Percentiles rank a stretch among this genome's conserved stretches.
These are phyloP conservation scores for Masticophis lateralis DNA, from an alignment of 2,797 vertebrate species.

Conservation along the genomic window DNA sequence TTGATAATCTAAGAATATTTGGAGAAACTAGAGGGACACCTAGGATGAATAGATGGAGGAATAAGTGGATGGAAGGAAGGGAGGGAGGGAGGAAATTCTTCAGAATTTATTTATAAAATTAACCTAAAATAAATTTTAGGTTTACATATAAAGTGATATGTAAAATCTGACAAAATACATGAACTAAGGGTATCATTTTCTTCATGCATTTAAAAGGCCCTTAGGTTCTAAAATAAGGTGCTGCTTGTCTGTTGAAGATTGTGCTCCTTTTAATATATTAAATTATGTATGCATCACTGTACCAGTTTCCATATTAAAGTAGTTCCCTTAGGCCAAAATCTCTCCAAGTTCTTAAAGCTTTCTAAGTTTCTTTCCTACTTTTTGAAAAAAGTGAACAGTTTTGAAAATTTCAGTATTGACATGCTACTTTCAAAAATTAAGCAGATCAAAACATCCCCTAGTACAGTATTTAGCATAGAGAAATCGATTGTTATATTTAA, in stretches of 20 bases:
- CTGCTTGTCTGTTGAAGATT: slow-evolving; percentile 35
- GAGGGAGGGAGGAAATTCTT: neutral
- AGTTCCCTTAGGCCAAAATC: slow-evolving; percentile 49
- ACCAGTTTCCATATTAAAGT: slow-evolving; percentile 53
- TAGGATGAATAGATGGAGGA: neutral
- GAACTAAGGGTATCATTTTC: slow-evolving; percentile 43
- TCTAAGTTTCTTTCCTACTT: slow-evolving; percentile 39
- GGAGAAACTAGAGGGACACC: neutral
- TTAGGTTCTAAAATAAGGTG: slow-evolving; percentile 36
- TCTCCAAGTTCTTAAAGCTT: slow-evolving; percentile 49
- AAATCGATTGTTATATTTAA: neutral
- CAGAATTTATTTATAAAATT: slow-evolving; percentile 8
- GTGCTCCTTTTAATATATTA: slow-evolving; percentile 44
- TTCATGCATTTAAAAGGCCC: slow-evolving; percentile 36
- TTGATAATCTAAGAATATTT: neutral
- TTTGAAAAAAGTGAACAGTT: slow-evolving; percentile 28
- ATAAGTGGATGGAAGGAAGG: neutral
- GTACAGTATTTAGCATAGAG: neutral
- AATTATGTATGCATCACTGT: slow-evolving; percentile 45
- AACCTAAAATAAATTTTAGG: slow-evolving; percentile 4
- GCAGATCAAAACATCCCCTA: neutral
- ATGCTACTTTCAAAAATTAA: slow-evolving; percentile 10
- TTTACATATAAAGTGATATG: slow-evolving; percentile 1
- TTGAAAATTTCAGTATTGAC: slow-evolving; percentile 38
- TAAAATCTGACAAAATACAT: slow-evolving; percentile 36